Conservation (phyloP, 2,888 invertebrate species). For the Drosophila bunnanda region DNA sequence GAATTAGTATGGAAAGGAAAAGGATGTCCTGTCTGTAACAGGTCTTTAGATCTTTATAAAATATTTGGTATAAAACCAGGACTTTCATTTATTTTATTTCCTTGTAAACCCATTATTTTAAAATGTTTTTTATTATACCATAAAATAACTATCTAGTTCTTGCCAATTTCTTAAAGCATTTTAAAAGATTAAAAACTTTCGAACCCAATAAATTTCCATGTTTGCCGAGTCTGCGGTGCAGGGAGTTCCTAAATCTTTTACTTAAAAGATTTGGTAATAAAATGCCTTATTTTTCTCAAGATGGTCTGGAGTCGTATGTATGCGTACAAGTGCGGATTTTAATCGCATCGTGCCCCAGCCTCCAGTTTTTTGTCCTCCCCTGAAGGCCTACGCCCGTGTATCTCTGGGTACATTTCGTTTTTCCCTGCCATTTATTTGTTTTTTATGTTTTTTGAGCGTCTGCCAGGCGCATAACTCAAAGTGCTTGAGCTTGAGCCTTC, state of each 20-base stretch:
- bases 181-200: slow-evolving; percentile 3
- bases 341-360: slow-evolving; percentile 9
- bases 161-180: not conserved
- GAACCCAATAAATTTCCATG: not conserved
- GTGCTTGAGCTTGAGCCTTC: slow-evolving; percentile 65
- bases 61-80: not conserved
- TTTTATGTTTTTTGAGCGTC: slow-evolving; percentile 73
- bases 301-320: slow-evolving; percentile 3
- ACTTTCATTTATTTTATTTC: not conserved
- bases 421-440: slow-evolving; percentile 68
- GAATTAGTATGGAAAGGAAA: too few species aligned
- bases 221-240: not conserved
- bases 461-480: slow-evolving; percentile 75
- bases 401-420: slow-evolving; percentile 46
- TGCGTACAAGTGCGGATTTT: slow-evolving; percentile 13
- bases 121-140: not conserved
- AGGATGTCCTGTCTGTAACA: too few species aligned
- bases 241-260: slow-evolving; percentile 21
- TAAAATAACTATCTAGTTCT: not conserved
- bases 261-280: slow-evolving; percentile 24
- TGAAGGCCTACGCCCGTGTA: slow-evolving; percentile 18
- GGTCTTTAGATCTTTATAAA: too few species aligned
- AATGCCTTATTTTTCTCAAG: slow-evolving; percentile 9
- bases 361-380: not conserved
- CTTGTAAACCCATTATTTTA: not conserved